Evolutionary conservation across 2,888 invertebrate genomes (phyloP), one percentile per base, ranked within the genome.

Genomic region (Pollenia amentaria): DNA sequence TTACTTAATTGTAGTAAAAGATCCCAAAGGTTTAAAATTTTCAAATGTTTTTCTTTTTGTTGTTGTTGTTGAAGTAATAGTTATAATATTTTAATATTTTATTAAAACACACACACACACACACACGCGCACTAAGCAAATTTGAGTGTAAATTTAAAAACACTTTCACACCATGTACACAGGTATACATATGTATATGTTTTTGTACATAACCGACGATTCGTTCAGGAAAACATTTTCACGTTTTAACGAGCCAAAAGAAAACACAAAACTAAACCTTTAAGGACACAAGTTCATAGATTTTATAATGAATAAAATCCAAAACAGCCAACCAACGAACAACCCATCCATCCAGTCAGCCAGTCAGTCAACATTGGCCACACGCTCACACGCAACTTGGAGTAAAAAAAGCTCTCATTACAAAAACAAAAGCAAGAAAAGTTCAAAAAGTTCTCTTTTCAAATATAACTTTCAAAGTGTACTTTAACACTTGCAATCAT

Each of bases 221-320:
- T 44, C 2, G 16, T 21, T 44, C 9, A 62, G 67, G 64, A 70
- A 12, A 65, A 79, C 46, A 75, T 77, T 87, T 81, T 77, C 40
- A 84, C 72, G 77, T 84, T 73, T 77, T 67, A 67, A 84, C 77
- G 60, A 65, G 67, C 48, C 80, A 73, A 87, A 77, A 80, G 80
- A 73, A 77, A 77, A 84, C 65, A 73, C 67, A 77, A 84, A 84
- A 87, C 87, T 87, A 62, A 84, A 87, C 62, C 84, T 77, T 87
- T 64, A 87, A 87, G 87, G 87, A 87, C 84, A 84, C 72, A 80
- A 80, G 80, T 77, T 73, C 77, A 84, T 67, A 84, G 55, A 69
- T 87, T 87, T 87, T 84, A 84, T 87, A 84, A 73, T 81, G 73
- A 78, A 78, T 55, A 72, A 55, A 78, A 67, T 70, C 16, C 70